phyloP scores from a whole-genome alignment of 2,888 invertebrate species.

The Erebia palarica region DNA sequence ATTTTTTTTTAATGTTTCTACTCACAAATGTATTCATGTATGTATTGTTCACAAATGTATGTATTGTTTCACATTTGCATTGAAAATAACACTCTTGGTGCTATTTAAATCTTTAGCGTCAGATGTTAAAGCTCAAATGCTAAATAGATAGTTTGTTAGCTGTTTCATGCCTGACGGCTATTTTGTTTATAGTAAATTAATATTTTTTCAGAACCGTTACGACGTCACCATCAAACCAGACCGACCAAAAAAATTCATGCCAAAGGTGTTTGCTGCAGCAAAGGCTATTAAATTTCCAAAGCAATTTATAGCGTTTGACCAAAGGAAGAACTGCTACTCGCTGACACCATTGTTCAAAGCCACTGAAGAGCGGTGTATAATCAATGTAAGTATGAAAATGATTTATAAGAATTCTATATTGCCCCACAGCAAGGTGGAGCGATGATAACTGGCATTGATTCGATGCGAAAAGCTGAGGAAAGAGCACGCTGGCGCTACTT shows the following conservation, averaged over 20 bases:
- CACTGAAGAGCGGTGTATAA: constrained; percentile 46
- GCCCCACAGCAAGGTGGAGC: no score
- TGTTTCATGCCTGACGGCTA: not conserved
- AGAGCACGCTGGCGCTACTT: no score
- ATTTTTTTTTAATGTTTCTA: no score
- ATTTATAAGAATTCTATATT: not conserved
- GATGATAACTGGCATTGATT: no score
- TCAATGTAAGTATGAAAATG: constrained; percentile 51
- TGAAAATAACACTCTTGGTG: no score
- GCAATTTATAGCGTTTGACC: constrained; percentile 87
- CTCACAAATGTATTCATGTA: no score
- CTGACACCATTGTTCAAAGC: constrained; percentile 62
- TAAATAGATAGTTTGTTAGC: no score
- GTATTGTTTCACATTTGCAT: no score
- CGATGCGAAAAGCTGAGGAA: no score
- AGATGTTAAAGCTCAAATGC: no score
- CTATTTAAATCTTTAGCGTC: no score
- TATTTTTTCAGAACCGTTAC: constrained; percentile 86
- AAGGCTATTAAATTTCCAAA: constrained; percentile 60
- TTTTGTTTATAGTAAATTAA: not conserved
- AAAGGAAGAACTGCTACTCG: constrained; percentile 85
- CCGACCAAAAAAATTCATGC: constrained; percentile 84
- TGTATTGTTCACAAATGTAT: no score
- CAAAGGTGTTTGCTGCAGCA: constrained; percentile 69
- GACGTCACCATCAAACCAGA: constrained; percentile 89